Base-by-base conservation (phyloP, 1,140 invertebrate species). In the Caenorhabditis elegans region DNA sequence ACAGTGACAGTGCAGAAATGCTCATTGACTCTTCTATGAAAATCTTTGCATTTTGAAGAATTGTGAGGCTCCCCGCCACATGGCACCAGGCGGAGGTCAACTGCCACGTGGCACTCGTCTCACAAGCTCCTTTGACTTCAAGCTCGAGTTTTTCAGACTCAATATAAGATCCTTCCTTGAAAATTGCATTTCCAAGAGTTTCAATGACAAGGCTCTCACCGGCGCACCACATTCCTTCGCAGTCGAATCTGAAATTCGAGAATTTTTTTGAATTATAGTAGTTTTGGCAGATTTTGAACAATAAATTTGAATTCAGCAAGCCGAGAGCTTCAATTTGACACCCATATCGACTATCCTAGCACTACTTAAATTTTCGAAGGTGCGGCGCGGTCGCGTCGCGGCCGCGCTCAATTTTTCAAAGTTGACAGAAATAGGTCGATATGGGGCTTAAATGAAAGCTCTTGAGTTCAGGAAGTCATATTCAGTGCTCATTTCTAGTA, bases 171-270 rank as follows among this genome's bases (percentile, higher is more conserved):
- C 55, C 55, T 70, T 60, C 26, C 10, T 55, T 53, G 55, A 79
- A 79, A 13, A 49, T 8, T 0, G 48, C 19, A 15, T 6, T 13
- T 13, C 55, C 78, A 5, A 46, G 51, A 3, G 55, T 55, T 17
- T 79, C 78, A 8, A 79, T 43, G 34, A 55, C 36, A 2, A 65
- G 24, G 3, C 24, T 24, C 24, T 79, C 78, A 24, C 78, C 78
- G 15, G 55, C 78, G 11, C 51, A 60, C 78, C 78, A 79, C 51
- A 79, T 79, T 65, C 78, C 78, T 43, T 79, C 78, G 24, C 78
- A 60, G 13, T 34, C n/a, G 34, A 79, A 79, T 46, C 78, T 53
- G 70, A 3, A 76, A 46, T 46, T 28, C 15, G 10, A 3, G 31
- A 26, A 43, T 15, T 43, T 43, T 43, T 43, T 43, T 43, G n/a